Conservation (phyloP, 2,888 invertebrate genomes). For the Tridacna gigas region DNA sequence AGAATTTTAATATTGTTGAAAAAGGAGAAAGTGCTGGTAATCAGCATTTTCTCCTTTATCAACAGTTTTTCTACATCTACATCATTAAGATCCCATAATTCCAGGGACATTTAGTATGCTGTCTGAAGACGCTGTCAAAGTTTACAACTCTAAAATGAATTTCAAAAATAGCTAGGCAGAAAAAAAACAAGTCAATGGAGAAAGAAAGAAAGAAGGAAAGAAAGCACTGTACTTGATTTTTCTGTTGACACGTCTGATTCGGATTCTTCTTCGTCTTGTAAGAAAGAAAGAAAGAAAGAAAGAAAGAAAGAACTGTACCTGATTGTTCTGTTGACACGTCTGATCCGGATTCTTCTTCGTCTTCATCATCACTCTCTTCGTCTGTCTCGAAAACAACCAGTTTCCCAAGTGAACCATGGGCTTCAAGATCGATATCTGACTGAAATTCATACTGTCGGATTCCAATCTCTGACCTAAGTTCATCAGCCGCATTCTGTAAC, state of each 20-base stretch:
- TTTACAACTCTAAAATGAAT: too few species aligned
- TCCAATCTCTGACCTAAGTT: background rate
- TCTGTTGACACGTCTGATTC: background rate
- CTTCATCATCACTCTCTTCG: background rate
- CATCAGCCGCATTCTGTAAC: background rate
- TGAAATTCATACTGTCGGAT: conserved; percentile 3
- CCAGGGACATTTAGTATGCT: too few species aligned
- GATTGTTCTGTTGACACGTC: background rate
- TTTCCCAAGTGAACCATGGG: background rate
- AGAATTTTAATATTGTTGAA: too few species aligned
- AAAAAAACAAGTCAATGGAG: too few species aligned
- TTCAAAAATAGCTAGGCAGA: too few species aligned
- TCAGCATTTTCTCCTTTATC: too few species aligned
- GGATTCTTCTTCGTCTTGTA: background rate
- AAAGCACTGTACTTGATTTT: background rate
- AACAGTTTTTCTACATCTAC: too few species aligned
- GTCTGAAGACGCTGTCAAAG: too few species aligned
- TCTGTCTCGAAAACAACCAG: conserved; percentile 14
- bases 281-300: background rate
- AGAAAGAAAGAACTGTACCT: background rate
- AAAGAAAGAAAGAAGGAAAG: background rate
- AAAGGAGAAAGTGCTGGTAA: too few species aligned
- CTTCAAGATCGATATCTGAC: background rate
- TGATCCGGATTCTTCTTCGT: background rate
- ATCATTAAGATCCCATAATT: too few species aligned